Conservation (phyloP, 2,888 invertebrate genomes). For the Pristionchus fissidentatus region DNA sequence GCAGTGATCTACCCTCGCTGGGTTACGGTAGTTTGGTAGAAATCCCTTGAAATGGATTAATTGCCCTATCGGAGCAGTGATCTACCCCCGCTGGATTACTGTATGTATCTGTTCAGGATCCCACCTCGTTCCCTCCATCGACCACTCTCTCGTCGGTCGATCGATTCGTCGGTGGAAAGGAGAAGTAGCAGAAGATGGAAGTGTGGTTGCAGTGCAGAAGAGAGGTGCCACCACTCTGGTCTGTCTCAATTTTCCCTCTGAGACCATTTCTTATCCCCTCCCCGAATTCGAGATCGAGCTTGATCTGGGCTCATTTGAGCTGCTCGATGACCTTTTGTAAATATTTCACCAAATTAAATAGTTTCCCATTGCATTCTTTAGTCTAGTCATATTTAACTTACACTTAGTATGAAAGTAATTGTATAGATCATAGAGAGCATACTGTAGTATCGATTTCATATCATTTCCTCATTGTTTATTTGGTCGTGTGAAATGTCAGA, state of each 20-base stretch:
- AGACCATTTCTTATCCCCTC: not conserved
- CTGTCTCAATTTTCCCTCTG: conserved; percentile 4
- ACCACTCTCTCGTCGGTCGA: not conserved
- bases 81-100: not conserved
- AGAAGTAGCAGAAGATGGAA: not conserved
- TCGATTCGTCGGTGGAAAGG: conserved; percentile 28
- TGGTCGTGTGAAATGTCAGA: not conserved
- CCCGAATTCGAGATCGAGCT: not conserved
- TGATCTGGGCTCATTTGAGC: not conserved
- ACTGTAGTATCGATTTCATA: not conserved
- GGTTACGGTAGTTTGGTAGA: not conserved
- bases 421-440: not conserved
- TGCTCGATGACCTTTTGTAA: conserved; percentile 24
- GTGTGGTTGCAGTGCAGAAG: not conserved
- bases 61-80: not conserved
- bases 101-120: not conserved
- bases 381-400: not conserved
- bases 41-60: not conserved
- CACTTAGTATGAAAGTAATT: not conserved
- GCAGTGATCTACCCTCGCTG: not conserved
- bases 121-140: not conserved
- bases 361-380: not conserved
- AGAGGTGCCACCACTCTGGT: conserved; percentile 38
- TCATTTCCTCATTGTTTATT: not conserved
- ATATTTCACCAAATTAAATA: not conserved